Conservation (phyloP, 2,113 vertebrate species). For the Myotis davidii region DNA sequence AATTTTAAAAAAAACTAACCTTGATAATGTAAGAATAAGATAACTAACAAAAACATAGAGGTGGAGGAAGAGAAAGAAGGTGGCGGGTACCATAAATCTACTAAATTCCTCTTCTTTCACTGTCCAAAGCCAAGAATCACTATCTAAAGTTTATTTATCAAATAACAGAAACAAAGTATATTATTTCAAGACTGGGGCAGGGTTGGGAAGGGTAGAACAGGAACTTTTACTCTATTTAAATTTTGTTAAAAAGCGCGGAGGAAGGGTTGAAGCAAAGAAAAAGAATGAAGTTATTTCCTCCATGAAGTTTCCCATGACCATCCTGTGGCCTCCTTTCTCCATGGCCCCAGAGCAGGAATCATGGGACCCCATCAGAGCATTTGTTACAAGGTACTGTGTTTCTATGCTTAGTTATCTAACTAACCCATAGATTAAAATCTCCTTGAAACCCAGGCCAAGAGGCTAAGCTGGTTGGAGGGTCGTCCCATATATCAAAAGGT, state of each 20-base stretch:
- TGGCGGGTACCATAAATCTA: background rate
- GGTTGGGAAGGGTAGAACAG: background rate
- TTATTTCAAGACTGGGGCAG: background rate
- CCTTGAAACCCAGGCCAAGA: background rate
- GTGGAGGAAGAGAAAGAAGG: background rate
- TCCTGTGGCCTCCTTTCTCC: background rate
- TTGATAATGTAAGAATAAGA: background rate
- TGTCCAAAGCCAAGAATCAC: constrained; percentile 17
- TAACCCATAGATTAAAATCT: background rate
- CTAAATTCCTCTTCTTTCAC: background rate
- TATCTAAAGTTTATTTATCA: constrained; percentile 50
- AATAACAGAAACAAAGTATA: constrained; percentile 43
- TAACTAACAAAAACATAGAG: background rate
- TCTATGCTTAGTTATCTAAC: background rate
- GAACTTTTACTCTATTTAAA: background rate
- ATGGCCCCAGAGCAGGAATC: background rate
- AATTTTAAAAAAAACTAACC: background rate
- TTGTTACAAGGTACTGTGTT: background rate
- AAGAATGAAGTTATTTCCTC: background rate
- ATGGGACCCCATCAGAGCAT: background rate
- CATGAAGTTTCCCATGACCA: background rate
- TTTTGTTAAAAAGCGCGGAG: background rate
- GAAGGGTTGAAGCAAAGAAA: background rate
- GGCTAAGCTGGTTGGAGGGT: background rate
- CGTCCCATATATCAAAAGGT: background rate